phyloP scores from a whole-genome alignment of 2,888 invertebrate species.

The Adineta ricciae region DNA sequence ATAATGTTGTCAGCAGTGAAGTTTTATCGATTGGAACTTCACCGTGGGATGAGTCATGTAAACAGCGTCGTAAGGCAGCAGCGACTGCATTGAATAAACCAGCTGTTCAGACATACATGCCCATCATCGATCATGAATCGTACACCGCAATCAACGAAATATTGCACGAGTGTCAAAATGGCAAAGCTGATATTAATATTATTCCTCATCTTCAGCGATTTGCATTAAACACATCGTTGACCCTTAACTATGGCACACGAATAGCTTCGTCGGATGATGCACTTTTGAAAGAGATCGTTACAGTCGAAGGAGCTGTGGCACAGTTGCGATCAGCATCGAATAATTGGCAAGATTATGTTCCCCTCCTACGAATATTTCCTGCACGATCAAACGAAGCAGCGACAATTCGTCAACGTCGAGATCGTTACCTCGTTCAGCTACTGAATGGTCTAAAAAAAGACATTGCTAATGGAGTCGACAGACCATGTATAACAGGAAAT shows the following conservation, averaged over 20 bases:
- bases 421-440: background rate
- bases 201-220: conserved; percentile 21
- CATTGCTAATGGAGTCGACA: background rate
- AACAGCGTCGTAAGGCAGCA: conserved; percentile 18
- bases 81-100: conserved; percentile 20
- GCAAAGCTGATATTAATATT: background rate
- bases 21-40: background rate
- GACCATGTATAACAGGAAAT: background rate
- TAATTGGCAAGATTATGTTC: conserved; percentile 21
- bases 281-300: background rate
- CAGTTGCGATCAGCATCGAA: background rate
- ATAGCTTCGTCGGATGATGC: background rate
- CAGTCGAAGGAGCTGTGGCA: background rate
- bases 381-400: background rate
- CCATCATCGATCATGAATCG: background rate
- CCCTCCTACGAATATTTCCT: background rate
- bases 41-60: conserved; percentile 13
- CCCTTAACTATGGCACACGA: background rate
- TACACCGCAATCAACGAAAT: background rate
- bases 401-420: background rate
- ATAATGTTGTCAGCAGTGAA: conserved; percentile 11
- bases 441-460: background rate
- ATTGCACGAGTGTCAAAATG: background rate
- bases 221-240: background rate
- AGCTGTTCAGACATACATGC: background rate